These are phyloP conservation scores for Neodiprion fabricii DNA, from an alignment of 1,140 invertebrate species.

Conservation along the genomic window DNA sequence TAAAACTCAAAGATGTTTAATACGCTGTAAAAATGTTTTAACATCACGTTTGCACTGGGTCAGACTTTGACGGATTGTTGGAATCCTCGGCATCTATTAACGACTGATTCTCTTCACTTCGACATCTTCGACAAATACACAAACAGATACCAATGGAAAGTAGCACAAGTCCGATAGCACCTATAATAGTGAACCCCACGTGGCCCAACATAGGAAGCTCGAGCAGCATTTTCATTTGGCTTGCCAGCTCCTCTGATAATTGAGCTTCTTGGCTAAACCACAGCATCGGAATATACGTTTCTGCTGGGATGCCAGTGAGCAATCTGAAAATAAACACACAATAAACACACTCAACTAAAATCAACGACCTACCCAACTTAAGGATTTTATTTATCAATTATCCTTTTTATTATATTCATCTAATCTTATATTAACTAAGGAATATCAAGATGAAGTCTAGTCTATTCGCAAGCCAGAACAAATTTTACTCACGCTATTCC, in stretches of 20 bases:
- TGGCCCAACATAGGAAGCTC: constrained; percentile 59
- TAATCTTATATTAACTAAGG: too few species aligned
- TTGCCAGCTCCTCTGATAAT: constrained; percentile 66
- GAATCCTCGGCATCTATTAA: constrained; percentile 22
- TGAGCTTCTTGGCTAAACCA: constrained; percentile 76
- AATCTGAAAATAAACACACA: constrained; percentile 54
- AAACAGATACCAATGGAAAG: constrained; percentile 55
- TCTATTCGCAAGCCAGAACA: background rate
- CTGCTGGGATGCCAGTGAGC: constrained; percentile 60
- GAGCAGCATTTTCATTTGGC: constrained; percentile 62
- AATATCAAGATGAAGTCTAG: too few species aligned
- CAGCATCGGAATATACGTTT: constrained; percentile 71
- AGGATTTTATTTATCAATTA: constrained; percentile 7
- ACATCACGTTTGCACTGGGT: background rate
- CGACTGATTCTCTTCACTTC: background rate
- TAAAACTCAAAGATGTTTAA: background rate
- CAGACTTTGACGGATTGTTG: constrained; percentile 19
- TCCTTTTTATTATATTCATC: too few species aligned
- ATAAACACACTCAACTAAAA: constrained; percentile 19
- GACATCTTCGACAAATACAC: constrained; percentile 21
- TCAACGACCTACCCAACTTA: constrained; percentile 15
- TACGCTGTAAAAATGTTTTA: background rate
- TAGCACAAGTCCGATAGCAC: constrained; percentile 61
- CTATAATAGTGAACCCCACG: constrained; percentile 61
- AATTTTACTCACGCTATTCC: constrained; percentile 63